Evolutionary conservation across 2,888 invertebrate species (phyloP).

Genomic region (Papilio gigon): DNA sequence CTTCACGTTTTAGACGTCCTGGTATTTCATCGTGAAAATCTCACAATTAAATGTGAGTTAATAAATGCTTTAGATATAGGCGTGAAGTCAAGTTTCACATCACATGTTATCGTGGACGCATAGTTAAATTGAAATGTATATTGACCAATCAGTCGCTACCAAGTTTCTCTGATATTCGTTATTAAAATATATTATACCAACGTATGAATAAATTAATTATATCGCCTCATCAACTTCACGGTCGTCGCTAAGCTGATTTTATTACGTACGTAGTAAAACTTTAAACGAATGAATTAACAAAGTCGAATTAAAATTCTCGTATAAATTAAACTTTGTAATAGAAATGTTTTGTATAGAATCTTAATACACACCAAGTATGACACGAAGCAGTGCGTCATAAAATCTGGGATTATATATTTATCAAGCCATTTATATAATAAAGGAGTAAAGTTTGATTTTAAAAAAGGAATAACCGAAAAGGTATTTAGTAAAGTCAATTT

Average conservation of each 20-base stretch:
- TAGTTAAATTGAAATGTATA: conserved; percentile 30
- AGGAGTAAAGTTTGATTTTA: background rate
- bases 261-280: conserved; percentile 30
- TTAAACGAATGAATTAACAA: conserved; percentile 32
- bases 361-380: conserved; percentile 1
- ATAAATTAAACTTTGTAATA: conserved; percentile 32
- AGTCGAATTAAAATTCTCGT: conserved; percentile 34
- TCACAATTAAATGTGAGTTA: background rate
- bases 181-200: conserved; percentile 1
- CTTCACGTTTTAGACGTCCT: no score
- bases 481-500: background rate
- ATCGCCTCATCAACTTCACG: conserved; percentile 30
- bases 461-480: background rate
- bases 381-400: background rate
- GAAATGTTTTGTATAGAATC: conserved; percentile 7
- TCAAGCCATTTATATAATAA: no score
- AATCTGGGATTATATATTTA: background rate
- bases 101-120: background rate
- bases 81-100: background rate
- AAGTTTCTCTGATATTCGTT: conserved; percentile 19
- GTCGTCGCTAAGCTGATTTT: conserved; percentile 20
- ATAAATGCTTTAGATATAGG: background rate
- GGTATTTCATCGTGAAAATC: background rate
- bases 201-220: conserved; percentile 32
- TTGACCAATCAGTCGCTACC: conserved; percentile 31